Conservation (phyloP, 1,140 invertebrate genomes). For the Portunus trituberculatus region DNA sequence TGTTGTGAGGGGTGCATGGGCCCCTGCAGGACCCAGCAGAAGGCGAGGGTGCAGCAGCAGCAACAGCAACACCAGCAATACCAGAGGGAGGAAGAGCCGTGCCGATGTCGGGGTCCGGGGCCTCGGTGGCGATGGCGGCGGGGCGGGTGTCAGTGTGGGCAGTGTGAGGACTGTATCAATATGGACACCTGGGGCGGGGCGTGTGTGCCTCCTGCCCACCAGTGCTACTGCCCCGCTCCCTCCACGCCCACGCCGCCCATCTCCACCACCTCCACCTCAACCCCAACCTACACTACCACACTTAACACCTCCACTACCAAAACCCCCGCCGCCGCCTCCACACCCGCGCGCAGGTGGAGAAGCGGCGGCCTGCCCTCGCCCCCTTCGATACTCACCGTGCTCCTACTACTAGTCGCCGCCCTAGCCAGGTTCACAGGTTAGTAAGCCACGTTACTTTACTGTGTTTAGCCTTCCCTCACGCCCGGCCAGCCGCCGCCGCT, state of each 20-base stretch:
- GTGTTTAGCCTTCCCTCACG: neutral
- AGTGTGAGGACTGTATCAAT: conserved; percentile 50
- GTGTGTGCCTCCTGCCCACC: conserved; percentile 19
- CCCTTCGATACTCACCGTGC: conserved; percentile 59
- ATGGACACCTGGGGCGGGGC: conserved; percentile 55
- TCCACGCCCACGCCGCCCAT: conserved; percentile 1
- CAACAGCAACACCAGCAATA: neutral
- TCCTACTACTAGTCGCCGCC: conserved; percentile 61
- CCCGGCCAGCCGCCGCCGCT: neutral
- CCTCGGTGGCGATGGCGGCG: conserved; percentile 50
- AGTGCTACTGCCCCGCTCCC: conserved; percentile 44
- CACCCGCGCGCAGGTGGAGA: conserved; percentile 31
- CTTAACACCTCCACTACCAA: conserved; percentile 12
- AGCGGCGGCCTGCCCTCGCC: conserved; percentile 36
- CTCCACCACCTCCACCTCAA: neutral
- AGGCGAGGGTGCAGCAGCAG: conserved; percentile 41
- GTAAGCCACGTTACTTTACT: conserved; percentile 7
- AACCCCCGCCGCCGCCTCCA: neutral
- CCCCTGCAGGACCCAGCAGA: neutral
- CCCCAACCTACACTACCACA: neutral
- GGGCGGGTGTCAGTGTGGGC: conserved; percentile 57
- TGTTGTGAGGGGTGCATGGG: conserved; percentile 52
- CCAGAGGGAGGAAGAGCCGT: conserved; percentile 24
- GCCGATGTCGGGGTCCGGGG: conserved; percentile 50
- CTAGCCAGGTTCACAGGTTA: conserved; percentile 68